Base-by-base conservation (phyloP, 2,888 invertebrate species). In the Pristionchus fissidentatus region DNA sequence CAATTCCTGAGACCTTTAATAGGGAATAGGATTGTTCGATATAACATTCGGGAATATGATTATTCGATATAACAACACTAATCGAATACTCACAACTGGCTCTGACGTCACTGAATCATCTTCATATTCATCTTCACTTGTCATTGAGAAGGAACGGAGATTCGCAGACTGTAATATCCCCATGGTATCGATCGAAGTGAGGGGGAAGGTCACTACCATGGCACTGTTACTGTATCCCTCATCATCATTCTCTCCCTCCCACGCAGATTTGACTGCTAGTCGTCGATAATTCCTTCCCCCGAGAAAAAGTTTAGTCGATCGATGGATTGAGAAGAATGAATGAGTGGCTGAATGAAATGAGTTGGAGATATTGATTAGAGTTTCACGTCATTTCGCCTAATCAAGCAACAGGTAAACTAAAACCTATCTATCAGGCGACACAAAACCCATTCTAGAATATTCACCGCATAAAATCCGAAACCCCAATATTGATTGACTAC, bases 271-370 rank as follows among this genome's bases (percentile, higher is more conserved):
- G 22, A 49, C 57, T 57, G 38, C 19, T 29, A 79, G 26, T 57
- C 10, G 38, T 26, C 79, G 55, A 62, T 86, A 87, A 19, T 46
- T 82, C 55, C 84, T 83, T 1, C 79, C 52, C 0, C 87, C 86
- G 10, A 79, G 38, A 66, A 88, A 88, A 13, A 88, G 85, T 75
- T 87, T 87, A 13, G 85, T 84, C 32, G 84, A 73, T 0, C 87
- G 86, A 43, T 84, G 86, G 13, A 88, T 87, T 0, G 88, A 84
- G 84, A 87, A 87, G 77, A 84, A 84, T 15, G 86, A 85, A 57
- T 88, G 87, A 5, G 86, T 83, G 0, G 85, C 85, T 84, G 77
- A 57, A 75, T 5, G 0, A 13, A 79, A 38, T 55, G 1, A 26
- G 3, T 49, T 49, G 26, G 4, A 10, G 1, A 29, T n/a, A n/a